Evolutionary conservation across 1,140 invertebrate genomes (phyloP).

Genomic region (Tetragnatha versicolor): DNA sequence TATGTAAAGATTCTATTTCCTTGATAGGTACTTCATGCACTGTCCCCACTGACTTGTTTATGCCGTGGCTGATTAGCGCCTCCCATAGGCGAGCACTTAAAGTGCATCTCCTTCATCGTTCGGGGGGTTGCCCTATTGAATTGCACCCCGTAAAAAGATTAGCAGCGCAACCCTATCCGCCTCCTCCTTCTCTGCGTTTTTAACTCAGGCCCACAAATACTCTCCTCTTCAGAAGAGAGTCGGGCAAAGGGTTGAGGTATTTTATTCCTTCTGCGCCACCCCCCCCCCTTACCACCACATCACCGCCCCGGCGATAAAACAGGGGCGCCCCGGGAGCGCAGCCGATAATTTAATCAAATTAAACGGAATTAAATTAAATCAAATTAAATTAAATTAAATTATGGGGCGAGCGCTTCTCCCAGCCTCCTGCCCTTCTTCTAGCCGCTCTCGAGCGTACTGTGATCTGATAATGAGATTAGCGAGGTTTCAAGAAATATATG

Average conservation of each 20-base stretch:
- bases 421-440: conserved; percentile 6
- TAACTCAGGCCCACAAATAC: not conserved
- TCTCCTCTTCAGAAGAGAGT: not conserved
- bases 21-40: no score
- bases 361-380: conserved; percentile 55
- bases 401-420: conserved; percentile 41
- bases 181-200: no score
- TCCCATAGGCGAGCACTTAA: no score
- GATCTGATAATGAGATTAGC: conserved; percentile 56
- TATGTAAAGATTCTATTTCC: no score
- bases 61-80: no score
- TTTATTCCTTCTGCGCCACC: conserved; percentile 32
- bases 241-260: conserved; percentile 27
- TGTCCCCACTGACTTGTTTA: no score
- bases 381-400: conserved; percentile 56
- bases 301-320: conserved; percentile 1
- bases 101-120: no score
- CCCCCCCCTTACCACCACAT: not conserved
- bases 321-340: not conserved
- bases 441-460: conserved; percentile 46
- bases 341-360: conserved; percentile 55
- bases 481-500: conserved; percentile 56
- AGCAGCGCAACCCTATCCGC: no score
- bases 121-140: no score
- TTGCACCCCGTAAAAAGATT: no score